Evolutionary conservation across 2,113 vertebrate genomes (phyloP).

Genomic region (Coptodon rendalli): DNA sequence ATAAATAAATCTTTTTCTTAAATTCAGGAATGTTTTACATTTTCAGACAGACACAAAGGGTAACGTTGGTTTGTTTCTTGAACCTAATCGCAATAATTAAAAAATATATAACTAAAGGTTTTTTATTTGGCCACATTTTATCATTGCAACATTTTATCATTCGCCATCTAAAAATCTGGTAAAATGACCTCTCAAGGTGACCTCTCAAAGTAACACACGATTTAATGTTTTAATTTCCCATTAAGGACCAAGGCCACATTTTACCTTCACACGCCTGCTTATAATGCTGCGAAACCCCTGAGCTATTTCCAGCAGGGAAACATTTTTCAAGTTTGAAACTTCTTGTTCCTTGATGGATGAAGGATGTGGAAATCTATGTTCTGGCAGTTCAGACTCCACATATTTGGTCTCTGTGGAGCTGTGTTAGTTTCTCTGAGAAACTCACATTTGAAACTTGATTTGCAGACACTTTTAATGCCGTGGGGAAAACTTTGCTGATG

Average conservation of each 20-base stretch:
- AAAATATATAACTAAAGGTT: background rate
- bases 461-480: background rate
- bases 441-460: constrained; percentile 8
- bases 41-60: background rate
- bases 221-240: background rate
- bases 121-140: background rate
- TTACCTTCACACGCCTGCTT: background rate
- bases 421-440: constrained; percentile 34
- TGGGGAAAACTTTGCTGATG: background rate
- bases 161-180: background rate
- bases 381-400: constrained; percentile 12
- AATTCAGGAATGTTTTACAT: background rate
- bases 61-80: background rate
- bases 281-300: background rate
- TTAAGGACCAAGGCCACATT: background rate
- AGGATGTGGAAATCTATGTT: constrained; percentile 22
- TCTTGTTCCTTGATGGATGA: constrained; percentile 33
- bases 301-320: constrained; percentile 6
- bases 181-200: background rate
- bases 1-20: background rate
- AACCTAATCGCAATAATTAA: background rate
- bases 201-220: background rate
- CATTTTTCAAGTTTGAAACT: constrained; percentile 14
- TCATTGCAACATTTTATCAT: background rate
- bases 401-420: constrained; percentile 24